Conservation (phyloP, 2,113 vertebrate genomes). For the Oncorhynchus keta region DNA sequence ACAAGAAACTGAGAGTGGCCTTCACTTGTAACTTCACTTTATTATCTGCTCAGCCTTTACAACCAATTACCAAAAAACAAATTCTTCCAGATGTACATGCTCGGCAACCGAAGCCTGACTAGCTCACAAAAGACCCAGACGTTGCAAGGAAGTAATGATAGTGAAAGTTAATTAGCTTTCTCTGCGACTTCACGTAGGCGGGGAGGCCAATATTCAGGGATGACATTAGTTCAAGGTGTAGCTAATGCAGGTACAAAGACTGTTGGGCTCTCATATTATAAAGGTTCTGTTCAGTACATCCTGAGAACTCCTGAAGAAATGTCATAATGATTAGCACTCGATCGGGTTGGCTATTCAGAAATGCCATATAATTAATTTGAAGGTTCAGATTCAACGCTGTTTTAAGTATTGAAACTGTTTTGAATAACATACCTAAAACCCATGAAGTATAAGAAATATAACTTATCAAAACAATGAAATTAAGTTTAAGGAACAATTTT, state of each 20-base stretch:
- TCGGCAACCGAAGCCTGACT: constrained; percentile 23
- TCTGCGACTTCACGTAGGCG: constrained; percentile 28
- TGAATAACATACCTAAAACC: too few species aligned
- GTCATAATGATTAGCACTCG: neutral
- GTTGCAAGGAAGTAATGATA: constrained; percentile 33
- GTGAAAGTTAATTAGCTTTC: constrained; percentile 60
- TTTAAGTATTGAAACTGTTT: too few species aligned
- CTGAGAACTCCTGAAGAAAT: neutral
- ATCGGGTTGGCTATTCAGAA: too few species aligned
- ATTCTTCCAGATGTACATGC: constrained; percentile 23
- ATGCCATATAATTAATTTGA: too few species aligned
- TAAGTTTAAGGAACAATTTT: too few species aligned
- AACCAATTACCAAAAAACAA: constrained; percentile 13
- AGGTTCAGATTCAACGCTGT: too few species aligned
- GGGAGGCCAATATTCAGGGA: constrained; percentile 33
- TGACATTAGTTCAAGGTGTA: constrained; percentile 47
- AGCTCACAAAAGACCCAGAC: constrained; percentile 17
- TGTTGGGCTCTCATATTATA: neutral
- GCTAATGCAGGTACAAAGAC: neutral
- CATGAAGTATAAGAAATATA: too few species aligned
- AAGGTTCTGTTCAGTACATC: constrained; percentile 1
- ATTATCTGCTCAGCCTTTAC: neutral
- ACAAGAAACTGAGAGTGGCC: neutral
- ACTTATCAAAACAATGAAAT: too few species aligned
- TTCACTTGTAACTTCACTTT: neutral